These are phyloP conservation scores for Sycophaga agraensis DNA, from an alignment of 1,140 invertebrate species.

Conservation along the genomic window DNA sequence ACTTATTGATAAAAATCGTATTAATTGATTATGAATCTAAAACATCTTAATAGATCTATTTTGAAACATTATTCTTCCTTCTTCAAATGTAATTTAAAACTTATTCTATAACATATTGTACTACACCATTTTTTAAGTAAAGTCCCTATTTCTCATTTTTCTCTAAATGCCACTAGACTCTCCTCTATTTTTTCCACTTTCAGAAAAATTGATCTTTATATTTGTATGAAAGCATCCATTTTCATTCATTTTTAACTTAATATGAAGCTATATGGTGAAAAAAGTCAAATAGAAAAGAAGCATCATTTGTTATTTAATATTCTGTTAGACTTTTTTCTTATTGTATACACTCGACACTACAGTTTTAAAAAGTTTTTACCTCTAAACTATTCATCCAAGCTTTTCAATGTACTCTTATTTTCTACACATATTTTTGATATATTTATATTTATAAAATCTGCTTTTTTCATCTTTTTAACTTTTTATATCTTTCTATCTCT, in stretches of 20 bases:
- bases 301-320: neutral
- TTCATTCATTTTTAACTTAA: neutral
- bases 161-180: neutral
- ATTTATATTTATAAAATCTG: slow-evolving; percentile 32
- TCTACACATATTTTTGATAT: slow-evolving; percentile 29
- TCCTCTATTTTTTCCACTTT: slow-evolving; percentile 3
- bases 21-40: too few species aligned
- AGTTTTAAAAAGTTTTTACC: slow-evolving; percentile 18
- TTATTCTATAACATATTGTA: slow-evolving; percentile 5
- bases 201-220: neutral
- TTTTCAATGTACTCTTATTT: slow-evolving; percentile 26
- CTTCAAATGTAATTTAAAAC: slow-evolving; percentile 9
- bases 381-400: slow-evolving; percentile 26
- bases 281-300: slow-evolving; percentile 1
- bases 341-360: neutral
- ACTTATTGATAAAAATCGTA: slow-evolving; percentile 1
- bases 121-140: neutral
- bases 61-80: slow-evolving; percentile 7
- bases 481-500: slow-evolving; percentile 35
- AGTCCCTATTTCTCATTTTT: neutral
- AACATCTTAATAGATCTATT: too few species aligned
- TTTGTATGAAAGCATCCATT: neutral
- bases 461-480: slow-evolving; percentile 41
- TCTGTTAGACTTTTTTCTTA: slow-evolving; percentile 16
- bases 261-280: neutral